Evolutionary conservation across 2,113 vertebrate species (phyloP).

Genomic region (Microcebus ravelobensis): DNA sequence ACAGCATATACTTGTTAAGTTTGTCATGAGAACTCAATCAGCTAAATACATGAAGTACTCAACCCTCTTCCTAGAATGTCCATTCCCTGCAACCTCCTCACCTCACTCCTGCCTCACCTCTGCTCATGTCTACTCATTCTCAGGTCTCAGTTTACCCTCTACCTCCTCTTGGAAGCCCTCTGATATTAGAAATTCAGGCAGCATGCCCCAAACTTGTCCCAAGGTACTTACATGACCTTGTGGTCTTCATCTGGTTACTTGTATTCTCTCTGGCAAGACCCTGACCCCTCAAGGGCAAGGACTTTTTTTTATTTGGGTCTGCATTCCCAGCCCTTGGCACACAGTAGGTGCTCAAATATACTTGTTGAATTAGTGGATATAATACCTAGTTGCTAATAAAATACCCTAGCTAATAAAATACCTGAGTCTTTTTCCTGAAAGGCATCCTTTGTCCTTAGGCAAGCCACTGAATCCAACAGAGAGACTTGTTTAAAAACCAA

Average conservation of each 20-base stretch:
- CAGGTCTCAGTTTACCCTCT: not conserved
- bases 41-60: not conserved
- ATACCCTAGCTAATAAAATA: not conserved
- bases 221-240: not conserved
- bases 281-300: not conserved
- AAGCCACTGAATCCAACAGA: not conserved
- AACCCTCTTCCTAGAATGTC: not conserved
- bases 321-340: not conserved
- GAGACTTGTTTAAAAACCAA: constrained; percentile 13
- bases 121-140: not conserved
- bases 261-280: not conserved
- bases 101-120: not conserved
- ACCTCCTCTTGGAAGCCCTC: not conserved
- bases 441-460: not conserved
- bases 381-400: not conserved
- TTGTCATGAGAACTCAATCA: not conserved
- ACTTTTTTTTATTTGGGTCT: not conserved
- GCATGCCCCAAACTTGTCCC: not conserved
- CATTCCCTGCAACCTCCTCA: not conserved
- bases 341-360: not conserved
- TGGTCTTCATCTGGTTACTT: not conserved
- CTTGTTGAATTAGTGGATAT: not conserved
- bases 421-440: not conserved
- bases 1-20: not conserved
- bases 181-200: not conserved